Percentiles rank a stretch among this genome's conserved stretches.
phyloP scores from a whole-genome alignment of 2,113 vertebrate species.

The Amblyopsis rosae region DNA sequence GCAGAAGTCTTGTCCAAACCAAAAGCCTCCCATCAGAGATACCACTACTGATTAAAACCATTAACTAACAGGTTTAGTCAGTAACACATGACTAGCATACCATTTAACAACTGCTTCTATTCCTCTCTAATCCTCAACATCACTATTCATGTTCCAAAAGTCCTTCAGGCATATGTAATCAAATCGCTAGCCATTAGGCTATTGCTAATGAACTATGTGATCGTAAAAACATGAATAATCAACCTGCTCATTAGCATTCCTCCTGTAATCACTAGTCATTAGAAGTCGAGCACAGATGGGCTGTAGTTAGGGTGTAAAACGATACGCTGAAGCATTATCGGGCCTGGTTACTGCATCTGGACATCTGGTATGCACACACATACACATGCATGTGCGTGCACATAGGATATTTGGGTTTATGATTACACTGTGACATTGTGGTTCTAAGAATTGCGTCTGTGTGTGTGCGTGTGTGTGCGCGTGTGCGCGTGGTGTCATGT shows the following conservation, averaged over 20 bases:
- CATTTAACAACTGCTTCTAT: too few relatives aligned
- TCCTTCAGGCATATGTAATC: conserved; percentile 37
- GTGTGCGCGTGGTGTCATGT: conserved; percentile 71
- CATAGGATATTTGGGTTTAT: conserved; percentile 39
- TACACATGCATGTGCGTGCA: conserved; percentile 63
- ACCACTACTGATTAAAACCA: background rate
- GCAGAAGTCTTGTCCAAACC: too few relatives aligned
- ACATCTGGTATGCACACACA: conserved; percentile 23
- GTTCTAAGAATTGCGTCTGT: background rate
- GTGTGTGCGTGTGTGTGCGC: conserved; percentile 16
- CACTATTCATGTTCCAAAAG: conserved; percentile 9
- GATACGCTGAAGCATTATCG: conserved; percentile 63
- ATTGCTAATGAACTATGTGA: background rate
- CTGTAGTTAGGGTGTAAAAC: conserved; percentile 44
- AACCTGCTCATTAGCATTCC: background rate
- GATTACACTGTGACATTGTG: background rate
- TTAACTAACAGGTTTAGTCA: background rate
- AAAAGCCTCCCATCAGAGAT: too few relatives aligned
- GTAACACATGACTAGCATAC: too few relatives aligned
- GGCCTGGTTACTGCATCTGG: conserved; percentile 41
- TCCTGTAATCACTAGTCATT: conserved; percentile 9
- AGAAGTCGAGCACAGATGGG: background rate
- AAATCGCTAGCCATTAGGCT: background rate
- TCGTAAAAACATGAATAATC: background rate
- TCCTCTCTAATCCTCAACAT: background rate